Evolutionary conservation across 2,797 vertebrate genomes (phyloP), one percentile per base, ranked within the genome.

Genomic region (Podarcis siculus): DNA sequence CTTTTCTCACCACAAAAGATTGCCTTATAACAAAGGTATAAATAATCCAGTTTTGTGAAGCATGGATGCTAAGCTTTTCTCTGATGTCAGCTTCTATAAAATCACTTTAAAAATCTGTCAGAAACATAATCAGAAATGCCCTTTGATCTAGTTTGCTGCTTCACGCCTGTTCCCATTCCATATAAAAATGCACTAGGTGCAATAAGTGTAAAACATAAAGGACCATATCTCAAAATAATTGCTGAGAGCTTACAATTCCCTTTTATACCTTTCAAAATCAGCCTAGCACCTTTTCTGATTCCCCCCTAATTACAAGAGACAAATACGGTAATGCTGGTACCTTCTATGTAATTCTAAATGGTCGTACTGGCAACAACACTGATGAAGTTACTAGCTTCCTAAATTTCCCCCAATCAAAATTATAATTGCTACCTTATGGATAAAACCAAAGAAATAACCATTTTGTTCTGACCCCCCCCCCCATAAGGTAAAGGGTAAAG

Each of bases 111-210:
- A 94, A 91, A 82, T 42, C 88, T 21, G 32, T 86, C 35, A 88
- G n/a, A 84, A 87, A 78, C 69, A 87, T 91, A 85, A 64, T 82
- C 91, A 90, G 37, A 91, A 90, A 80, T 90, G 49, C 15, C 79
- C 23, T 91, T 89, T 89, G 37, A 91, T 91, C 82, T 35, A 86
- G 73, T 64, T 15, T 85, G 1, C 35, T 86, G 75, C 15, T 82
- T 61, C 85, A 55, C 1, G 67, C 42, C 83, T 89, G 85, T 89
- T n/a, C 61, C 69, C 55, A 45, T 89, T 93, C 86, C 10, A 90
- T 92, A 90, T 82, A 85, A 83, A 86, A 83, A 76, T 67, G 8
- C 78, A 61, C 67, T 30, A 0, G 13, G 5, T 86, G 67, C 85
- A 91, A 55, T 82, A 78, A 61, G 88, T 89, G 23, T 79, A 79